phyloP scores from a whole-genome alignment of 2,113 vertebrate species.

The Pholis gunnellus region DNA sequence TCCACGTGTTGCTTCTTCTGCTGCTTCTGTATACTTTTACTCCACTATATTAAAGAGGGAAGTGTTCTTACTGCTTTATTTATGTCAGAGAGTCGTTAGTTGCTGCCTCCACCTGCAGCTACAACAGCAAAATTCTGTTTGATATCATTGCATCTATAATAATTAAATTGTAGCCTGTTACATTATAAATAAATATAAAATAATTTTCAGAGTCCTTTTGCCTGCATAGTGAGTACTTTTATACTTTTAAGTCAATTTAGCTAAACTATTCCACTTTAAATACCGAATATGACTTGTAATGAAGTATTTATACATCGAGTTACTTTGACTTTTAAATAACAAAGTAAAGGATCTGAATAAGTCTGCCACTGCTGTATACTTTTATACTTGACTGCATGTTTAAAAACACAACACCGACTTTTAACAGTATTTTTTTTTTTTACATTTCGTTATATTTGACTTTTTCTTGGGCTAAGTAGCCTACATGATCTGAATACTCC shows the following conservation, averaged over 20 bases:
- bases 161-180: neutral
- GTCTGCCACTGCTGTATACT: neutral
- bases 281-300: neutral
- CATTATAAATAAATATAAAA: neutral
- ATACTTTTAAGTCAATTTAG: neutral
- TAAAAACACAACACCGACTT: neutral
- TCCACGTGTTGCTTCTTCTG: neutral
- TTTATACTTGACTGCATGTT: neutral
- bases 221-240: no score
- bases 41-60: neutral
- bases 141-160: neutral
- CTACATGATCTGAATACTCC: neutral
- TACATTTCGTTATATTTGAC: no score
- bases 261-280: neutral
- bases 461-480: neutral
- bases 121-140: neutral
- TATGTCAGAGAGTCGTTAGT: neutral
- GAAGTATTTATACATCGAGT: neutral
- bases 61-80: neutral
- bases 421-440: neutral
- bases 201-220: neutral
- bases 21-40: neutral
- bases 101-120: neutral
- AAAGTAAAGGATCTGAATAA: neutral
- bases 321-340: neutral